Conservation (phyloP, 2,797 vertebrate species). For the Rhinophrynus dorsalis region DNA sequence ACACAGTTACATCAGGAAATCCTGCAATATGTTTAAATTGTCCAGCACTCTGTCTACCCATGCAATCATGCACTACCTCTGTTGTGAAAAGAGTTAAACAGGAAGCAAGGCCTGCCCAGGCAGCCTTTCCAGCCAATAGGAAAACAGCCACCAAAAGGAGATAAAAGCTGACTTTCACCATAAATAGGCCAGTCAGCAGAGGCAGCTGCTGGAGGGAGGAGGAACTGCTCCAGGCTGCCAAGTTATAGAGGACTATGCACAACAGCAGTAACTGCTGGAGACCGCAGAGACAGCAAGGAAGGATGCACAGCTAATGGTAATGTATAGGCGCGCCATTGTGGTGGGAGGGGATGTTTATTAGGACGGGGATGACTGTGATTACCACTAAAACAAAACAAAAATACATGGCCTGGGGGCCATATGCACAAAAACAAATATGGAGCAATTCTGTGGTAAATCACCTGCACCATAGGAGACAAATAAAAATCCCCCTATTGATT, state of each 20-base stretch:
- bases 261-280: background rate
- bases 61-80: too few relatives aligned
- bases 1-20: too few relatives aligned
- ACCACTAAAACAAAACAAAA: too few relatives aligned
- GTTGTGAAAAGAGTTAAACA: background rate
- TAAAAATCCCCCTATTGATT: too few relatives aligned
- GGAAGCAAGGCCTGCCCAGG: background rate
- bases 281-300: slow-evolving; percentile 5
- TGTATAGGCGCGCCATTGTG: background rate
- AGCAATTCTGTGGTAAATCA: too few relatives aligned
- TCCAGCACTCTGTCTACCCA: too few relatives aligned
- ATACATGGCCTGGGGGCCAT: too few relatives aligned
- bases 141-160: background rate
- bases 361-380: too few relatives aligned
- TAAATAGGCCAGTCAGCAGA: slow-evolving; percentile 28
- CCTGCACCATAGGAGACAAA: too few relatives aligned
- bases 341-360: background rate
- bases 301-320: slow-evolving; percentile 26
- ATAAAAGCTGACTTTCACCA: slow-evolving; percentile 5
- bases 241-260: slow-evolving; percentile 1
- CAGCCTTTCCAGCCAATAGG: slow-evolving; percentile 4
- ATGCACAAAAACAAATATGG: too few relatives aligned
- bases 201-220: background rate
- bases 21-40: too few relatives aligned
- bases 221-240: background rate